phyloP scores from a whole-genome alignment of 2,888 invertebrate genomes.

The Agapetus fuscipes region DNA sequence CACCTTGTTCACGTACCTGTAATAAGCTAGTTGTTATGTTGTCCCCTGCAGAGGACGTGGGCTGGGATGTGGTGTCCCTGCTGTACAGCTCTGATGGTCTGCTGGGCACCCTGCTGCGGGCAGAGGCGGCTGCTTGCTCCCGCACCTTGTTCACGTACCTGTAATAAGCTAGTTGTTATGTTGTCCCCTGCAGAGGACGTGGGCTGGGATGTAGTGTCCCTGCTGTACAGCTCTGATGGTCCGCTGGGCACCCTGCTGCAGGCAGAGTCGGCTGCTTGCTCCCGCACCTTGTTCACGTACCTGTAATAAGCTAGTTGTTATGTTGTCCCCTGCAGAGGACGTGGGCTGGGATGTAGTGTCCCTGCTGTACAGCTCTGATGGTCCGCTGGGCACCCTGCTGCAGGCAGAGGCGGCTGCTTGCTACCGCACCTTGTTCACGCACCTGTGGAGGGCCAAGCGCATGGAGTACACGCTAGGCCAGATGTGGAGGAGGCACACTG shows the following conservation, averaged over 20 bases:
- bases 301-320: no score
- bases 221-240: conserved; percentile 81
- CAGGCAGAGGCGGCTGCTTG: conserved; percentile 59
- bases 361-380: conserved; percentile 78
- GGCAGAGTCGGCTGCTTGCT: conserved; percentile 59
- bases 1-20: conserved; percentile 76
- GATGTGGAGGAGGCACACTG: conserved; percentile 74
- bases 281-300: conserved; percentile 76
- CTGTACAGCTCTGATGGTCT: conserved; percentile 85
- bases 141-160: conserved; percentile 77
- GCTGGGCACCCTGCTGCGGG: conserved; percentile 72
- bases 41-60: conserved; percentile 67
- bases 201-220: conserved; percentile 85
- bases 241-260: conserved; percentile 79
- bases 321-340: conserved; percentile 65
- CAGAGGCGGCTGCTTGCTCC: conserved; percentile 62
- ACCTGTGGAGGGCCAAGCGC: conserved; percentile 81
- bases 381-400: conserved; percentile 79
- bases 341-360: conserved; percentile 87
- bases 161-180: no score
- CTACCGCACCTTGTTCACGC: conserved; percentile 77
- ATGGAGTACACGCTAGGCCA: conserved; percentile 78
- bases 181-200: conserved; percentile 65
- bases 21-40: no score
- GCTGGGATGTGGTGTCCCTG: conserved; percentile 85